Evolutionary conservation across 2,888 invertebrate genomes (phyloP).

Genomic region (Drosophila quinaria): DNA sequence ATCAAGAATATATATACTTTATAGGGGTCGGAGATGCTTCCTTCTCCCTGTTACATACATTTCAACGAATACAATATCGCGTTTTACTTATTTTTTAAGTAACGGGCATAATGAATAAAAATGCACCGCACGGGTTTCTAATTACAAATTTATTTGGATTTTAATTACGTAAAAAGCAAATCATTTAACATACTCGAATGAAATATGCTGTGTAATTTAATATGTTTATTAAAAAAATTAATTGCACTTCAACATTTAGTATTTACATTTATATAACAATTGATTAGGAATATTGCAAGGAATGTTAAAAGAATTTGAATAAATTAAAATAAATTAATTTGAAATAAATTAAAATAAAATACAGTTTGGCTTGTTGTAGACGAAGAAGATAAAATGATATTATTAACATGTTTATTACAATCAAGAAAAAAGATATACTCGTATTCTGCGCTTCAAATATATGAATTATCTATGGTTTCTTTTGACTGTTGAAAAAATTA

Average conservation of each 20-base stretch:
- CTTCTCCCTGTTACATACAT: too few relatives aligned
- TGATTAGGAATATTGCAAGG: not conserved
- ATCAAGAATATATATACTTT: too few relatives aligned
- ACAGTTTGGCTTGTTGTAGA: too few relatives aligned
- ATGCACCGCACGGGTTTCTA: not conserved
- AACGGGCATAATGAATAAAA: not conserved
- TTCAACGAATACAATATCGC: too few relatives aligned
- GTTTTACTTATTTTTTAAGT: too few relatives aligned
- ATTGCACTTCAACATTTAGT: too few relatives aligned
- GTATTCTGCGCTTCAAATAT: not conserved
- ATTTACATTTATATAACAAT: too few relatives aligned
- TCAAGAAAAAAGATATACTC: not conserved
- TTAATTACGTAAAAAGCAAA: not conserved
- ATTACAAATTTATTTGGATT: not conserved
- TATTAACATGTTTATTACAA: not conserved
- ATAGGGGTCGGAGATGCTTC: too few relatives aligned
- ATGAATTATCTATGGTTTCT: not conserved
- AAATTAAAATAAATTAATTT: too few relatives aligned
- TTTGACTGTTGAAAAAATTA: slow-evolving; percentile 8
- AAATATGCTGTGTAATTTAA: not conserved
- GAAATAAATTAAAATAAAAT: too few relatives aligned
- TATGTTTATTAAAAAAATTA: not conserved
- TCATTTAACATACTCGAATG: not conserved
- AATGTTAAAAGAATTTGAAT: too few relatives aligned
- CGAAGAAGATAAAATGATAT: not conserved